Evolutionary conservation across 2,888 invertebrate species (phyloP), one percentile per base, ranked within the genome.

Genomic region (Tyria jacobaeae): DNA sequence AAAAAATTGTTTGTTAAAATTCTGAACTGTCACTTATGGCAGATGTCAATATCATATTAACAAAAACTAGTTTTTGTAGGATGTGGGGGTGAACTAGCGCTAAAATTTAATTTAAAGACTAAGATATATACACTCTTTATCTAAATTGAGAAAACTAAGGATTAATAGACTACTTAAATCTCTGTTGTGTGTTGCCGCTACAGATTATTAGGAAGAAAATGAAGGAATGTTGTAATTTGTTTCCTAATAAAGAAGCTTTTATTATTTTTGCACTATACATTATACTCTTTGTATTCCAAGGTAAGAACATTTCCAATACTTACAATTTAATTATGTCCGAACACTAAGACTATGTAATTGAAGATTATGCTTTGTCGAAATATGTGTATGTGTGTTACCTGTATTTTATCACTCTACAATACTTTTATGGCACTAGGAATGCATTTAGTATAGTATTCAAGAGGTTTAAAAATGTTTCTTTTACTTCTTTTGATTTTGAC

Each of bases 231-330:
- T 88, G 89, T 57, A 97, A 97, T 84, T 91, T 98, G 72, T 98
- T 99, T 91, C 98, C 98, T 15, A 97, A 97, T 65, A 96, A 95
- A 91, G 94, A 96, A 82, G 97, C 97, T 82, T 95, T 96, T 79
- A 87, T 97, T 54, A 96, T 98, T 80, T 99, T 99, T 86, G 88
- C 97, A 52, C 91, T 97, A 31, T 99, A 99, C 82, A 98, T 99
- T 94, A 95, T 96, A 71, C 94, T 99, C 59, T 99, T 98, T 89
- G 97, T 98, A 57, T 97, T 97, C 85, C 98, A 98, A 96, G 98
- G 98, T 98, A 94, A 88, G 90, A 10, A 21, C 12, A 1, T 44
- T 17, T 12, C 12, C 4, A 12, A 44, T 44, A 12, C 21, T 44
- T 21, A 21, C 1, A 12, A 12, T 44, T 44, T 21, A 9, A 39